These are phyloP conservation scores for Sebastes matsubarae DNA, from an alignment of 2,797 vertebrate species.

Conservation along the genomic window DNA sequence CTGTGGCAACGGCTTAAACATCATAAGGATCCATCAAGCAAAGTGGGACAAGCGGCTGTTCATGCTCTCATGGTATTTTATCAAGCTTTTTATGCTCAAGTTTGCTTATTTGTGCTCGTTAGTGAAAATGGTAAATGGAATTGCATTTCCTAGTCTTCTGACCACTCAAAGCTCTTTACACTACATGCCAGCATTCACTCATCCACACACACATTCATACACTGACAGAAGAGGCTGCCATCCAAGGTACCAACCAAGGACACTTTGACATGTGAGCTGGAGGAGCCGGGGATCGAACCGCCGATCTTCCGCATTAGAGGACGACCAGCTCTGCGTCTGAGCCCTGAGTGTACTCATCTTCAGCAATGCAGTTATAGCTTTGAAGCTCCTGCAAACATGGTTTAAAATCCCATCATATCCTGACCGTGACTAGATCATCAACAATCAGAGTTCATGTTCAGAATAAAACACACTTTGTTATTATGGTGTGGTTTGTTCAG, in stretches of 20 bases:
- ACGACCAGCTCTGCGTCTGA: too few species aligned
- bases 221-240: too few species aligned
- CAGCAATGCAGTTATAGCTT: not conserved
- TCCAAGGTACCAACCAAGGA: too few species aligned
- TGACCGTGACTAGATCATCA: not conserved
- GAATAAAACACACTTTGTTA: not conserved
- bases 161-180: too few species aligned
- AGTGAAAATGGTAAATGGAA: too few species aligned
- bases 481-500: not conserved
- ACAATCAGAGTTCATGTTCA: not conserved
- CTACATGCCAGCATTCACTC: too few species aligned
- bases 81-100: not conserved
- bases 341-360: not conserved
- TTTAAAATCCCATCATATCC: not conserved
- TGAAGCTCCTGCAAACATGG: not conserved
- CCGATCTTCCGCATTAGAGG: too few species aligned
- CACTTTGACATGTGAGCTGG: too few species aligned
- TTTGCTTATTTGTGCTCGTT: not conserved
- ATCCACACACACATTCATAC: too few species aligned
- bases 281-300: too few species aligned
- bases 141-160: too few species aligned
- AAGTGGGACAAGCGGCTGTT: not conserved
- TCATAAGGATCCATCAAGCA: not conserved
- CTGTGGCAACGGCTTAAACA: not conserved
- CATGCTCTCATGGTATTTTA: not conserved